Conservation (phyloP, 2,797 vertebrate genomes). For the Helarctos malayanus region DNA sequence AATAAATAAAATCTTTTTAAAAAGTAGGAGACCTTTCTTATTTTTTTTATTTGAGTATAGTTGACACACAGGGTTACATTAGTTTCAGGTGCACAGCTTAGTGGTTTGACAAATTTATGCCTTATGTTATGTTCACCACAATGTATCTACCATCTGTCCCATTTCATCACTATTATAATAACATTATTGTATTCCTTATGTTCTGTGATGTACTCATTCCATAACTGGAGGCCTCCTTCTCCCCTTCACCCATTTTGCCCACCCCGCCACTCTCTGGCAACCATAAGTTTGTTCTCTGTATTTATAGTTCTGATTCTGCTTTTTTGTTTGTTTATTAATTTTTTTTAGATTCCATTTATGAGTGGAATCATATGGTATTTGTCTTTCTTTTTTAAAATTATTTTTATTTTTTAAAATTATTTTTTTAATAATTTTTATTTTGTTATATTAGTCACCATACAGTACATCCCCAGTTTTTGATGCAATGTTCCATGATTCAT, state of each 20-base stretch:
- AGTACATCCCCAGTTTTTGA: no score
- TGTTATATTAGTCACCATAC: no score
- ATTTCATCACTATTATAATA: neutral
- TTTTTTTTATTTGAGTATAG: neutral
- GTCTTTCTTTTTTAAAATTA: neutral
- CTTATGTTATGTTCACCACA: neutral
- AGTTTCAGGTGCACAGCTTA: neutral
- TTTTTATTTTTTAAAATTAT: no score
- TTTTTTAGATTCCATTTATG: neutral
- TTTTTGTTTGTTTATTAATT: neutral
- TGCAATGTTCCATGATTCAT: no score
- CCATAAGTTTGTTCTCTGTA: neutral
- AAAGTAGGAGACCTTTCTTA: neutral
- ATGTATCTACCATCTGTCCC: neutral
- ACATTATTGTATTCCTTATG: neutral
- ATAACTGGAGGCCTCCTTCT: neutral
- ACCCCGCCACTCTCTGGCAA: neutral
- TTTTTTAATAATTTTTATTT: no score
- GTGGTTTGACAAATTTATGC: neutral
- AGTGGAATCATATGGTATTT: neutral
- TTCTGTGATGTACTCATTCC: neutral
- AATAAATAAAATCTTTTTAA: neutral
- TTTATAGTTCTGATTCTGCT: neutral
- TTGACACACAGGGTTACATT: neutral
- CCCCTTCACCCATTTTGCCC: neutral